These are phyloP conservation scores for Aramus guarauna DNA, from an alignment of 2,113 vertebrate genomes.

Conservation along the genomic window DNA sequence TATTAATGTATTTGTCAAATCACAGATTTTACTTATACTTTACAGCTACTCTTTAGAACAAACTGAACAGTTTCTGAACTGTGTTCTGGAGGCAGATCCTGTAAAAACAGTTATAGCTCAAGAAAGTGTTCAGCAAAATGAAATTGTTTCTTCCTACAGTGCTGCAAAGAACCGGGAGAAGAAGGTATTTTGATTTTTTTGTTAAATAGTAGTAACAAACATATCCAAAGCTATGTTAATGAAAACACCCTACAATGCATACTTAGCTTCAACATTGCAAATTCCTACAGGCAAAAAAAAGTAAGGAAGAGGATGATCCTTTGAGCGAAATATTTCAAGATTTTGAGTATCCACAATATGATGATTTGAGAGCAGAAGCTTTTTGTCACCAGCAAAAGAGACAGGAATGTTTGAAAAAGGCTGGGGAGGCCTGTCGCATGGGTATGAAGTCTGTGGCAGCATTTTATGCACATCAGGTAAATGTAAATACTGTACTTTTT, in stretches of 20 bases:
- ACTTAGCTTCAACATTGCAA: neutral
- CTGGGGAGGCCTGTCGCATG: constrained; percentile 87
- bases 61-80: constrained; percentile 88
- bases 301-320: constrained; percentile 70
- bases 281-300: constrained; percentile 68
- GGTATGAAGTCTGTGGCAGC: constrained; percentile 89
- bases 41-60: constrained; percentile 87
- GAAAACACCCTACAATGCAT: neutral
- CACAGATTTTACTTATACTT: constrained; percentile 20
- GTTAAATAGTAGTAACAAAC: neutral
- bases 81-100: constrained; percentile 86
- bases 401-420: constrained; percentile 86
- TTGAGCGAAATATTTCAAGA: constrained; percentile 80
- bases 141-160: constrained; percentile 47
- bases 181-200: constrained; percentile 65
- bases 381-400: constrained; percentile 84
- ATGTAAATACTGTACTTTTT: neutral
- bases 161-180: constrained; percentile 72
- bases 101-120: constrained; percentile 90
- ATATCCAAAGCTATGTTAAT: neutral
- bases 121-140: constrained; percentile 72
- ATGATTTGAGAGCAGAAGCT: constrained; percentile 92
- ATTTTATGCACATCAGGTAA: constrained; percentile 93
- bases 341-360: constrained; percentile 86
- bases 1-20: neutral